A percentile compares a stretch with the other conserved stretches of the same genome.
Conservation (phyloP, 1,140 invertebrate species). For the Limonius californicus region DNA sequence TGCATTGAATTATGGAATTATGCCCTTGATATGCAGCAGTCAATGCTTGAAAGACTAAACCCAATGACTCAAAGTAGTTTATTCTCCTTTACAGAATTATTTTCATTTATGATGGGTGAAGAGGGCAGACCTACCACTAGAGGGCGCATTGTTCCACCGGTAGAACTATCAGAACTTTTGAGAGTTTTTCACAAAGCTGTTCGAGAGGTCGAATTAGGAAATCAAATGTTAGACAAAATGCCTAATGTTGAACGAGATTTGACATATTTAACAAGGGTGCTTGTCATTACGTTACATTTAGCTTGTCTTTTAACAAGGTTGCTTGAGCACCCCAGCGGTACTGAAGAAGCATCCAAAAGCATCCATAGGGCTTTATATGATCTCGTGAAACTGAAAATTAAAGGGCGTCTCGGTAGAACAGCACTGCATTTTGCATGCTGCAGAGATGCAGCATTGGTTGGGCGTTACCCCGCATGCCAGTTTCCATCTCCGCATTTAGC, state of each 20-base stretch:
- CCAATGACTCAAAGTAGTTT: slow-evolving; percentile 92
- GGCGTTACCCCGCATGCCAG: slow-evolving; percentile 68
- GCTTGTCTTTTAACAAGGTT: slow-evolving; percentile 70
- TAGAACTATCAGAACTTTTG: slow-evolving; percentile 77
- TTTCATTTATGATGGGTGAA: slow-evolving; percentile 88
- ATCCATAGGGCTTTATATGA: slow-evolving; percentile 65
- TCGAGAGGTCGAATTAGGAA: slow-evolving; percentile 60
- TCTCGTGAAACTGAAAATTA: slow-evolving; percentile 70
- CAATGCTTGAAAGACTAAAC: slow-evolving; percentile 86
- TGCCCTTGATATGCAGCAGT: slow-evolving; percentile 94
- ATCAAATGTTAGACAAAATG: slow-evolving; percentile 50
- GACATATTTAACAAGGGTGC: slow-evolving; percentile 73
- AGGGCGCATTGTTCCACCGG: slow-evolving; percentile 70
- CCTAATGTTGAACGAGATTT: slow-evolving; percentile 63
- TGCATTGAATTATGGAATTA: slow-evolving; percentile 95
- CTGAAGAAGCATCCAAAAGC: slow-evolving; percentile 49
- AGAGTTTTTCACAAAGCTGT: slow-evolving; percentile 75
- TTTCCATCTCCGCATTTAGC: slow-evolving; percentile 74
- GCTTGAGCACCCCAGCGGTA: slow-evolving; percentile 52
- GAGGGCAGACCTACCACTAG: slow-evolving; percentile 63
- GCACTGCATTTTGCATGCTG: slow-evolving; percentile 79
- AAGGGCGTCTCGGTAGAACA: slow-evolving; percentile 66
- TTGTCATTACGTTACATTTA: slow-evolving; percentile 83
- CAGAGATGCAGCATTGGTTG: slow-evolving; percentile 52
- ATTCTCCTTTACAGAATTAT: slow-evolving; percentile 91